Evolutionary conservation across 2,113 vertebrate genomes (phyloP), one percentile per base, ranked within the genome.

Genomic region (Cyprinodon tularosa): DNA sequence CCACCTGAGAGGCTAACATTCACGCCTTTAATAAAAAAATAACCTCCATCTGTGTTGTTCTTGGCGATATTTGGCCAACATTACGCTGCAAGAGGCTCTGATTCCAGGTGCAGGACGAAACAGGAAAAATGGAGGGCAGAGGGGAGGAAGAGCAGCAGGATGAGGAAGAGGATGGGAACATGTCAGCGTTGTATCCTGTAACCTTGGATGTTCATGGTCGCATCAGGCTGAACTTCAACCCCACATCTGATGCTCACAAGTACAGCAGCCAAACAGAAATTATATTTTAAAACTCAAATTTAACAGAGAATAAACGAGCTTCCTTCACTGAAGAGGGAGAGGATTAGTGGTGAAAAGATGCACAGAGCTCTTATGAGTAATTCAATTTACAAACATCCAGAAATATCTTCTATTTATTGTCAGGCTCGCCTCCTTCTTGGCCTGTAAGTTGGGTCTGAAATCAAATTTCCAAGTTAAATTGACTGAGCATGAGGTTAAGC

Each of bases 161-260:
- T 53, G 77, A 10, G 80, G 80, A 85, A 74, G 65, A 77, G 73
- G 75, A 77, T 8, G 2, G 17, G 12, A 22, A 0, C 68, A 2
- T 0, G 50, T 62, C 17, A 17, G n/a, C 10, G 72, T 71, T 71
- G 66, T 42, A 80, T 78, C 63, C 63, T 77, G 47, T 67, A 48
- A 82, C 86, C 83, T 90, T 88, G 80, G 64, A 69, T 73, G 73
- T 72, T 66, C 12, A 77, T 61, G 69, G 66, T 37, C 22, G 53
- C 17, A 9, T 39, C 45, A 65, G 38, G n/a, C 7, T 11, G 38
- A 77, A 29, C 29, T 29, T 29, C 29, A 29, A 29, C 29, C 29
- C 29, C 29, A 29, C 29, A 29, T 29, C 29, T 29, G 29, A 29
- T 29, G 29, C 29, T 29, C 29, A 29, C 29, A 29, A 29, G 2